phyloP scores from a whole-genome alignment of 2,888 invertebrate species.

The Drosophila borealis region DNA sequence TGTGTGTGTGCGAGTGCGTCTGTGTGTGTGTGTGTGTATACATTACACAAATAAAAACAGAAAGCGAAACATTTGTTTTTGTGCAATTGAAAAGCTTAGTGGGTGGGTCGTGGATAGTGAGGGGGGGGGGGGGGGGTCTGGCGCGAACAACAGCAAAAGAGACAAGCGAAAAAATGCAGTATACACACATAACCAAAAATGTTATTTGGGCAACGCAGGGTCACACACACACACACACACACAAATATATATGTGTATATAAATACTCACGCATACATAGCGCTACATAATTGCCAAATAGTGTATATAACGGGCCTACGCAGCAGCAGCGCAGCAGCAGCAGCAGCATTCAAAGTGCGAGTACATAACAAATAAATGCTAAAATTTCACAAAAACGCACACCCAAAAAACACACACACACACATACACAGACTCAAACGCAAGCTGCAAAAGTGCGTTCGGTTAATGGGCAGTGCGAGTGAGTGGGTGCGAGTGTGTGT shows the following conservation, averaged over 20 bases:
- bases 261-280: conserved; percentile 28
- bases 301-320: conserved; percentile 73
- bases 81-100: conserved; percentile 62
- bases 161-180: conserved; percentile 69
- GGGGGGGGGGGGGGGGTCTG: background rate
- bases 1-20: conserved; percentile 4
- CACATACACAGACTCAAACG: conserved; percentile 53
- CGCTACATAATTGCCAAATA: conserved; percentile 68
- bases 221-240: conserved; percentile 32
- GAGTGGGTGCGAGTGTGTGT: conserved; percentile 7
- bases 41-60: conserved; percentile 31
- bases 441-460: conserved; percentile 80
- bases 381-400: conserved; percentile 77
- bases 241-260: background rate
- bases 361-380: conserved; percentile 81
- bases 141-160: conserved; percentile 1
- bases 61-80: conserved; percentile 58
- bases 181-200: conserved; percentile 59
- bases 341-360: conserved; percentile 53
- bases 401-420: conserved; percentile 57
- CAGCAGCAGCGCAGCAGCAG: conserved; percentile 50
- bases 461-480: conserved; percentile 32
- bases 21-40: conserved; percentile 17
- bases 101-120: background rate
- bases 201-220: conserved; percentile 30